Percentiles rank a stretch among this genome's conserved stretches.
Evolutionary conservation across 2,113 vertebrate genomes (phyloP).

Genomic region (Pteropus alecto): DNA sequence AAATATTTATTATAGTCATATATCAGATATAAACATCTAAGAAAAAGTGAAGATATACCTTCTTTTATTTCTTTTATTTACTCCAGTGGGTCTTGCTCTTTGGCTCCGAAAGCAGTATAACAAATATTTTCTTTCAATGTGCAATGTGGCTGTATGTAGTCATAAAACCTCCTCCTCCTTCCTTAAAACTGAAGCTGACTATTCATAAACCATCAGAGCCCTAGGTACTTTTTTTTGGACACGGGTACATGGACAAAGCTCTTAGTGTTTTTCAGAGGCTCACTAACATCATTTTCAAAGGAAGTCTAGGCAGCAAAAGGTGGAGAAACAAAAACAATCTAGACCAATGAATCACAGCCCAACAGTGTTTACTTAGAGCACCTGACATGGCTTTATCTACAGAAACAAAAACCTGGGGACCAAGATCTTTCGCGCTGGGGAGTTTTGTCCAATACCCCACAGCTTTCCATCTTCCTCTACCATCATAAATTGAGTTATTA

Average conservation of each 20-base stretch:
- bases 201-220: neutral
- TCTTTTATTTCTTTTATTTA: neutral
- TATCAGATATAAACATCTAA: neutral
- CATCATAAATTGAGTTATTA: neutral
- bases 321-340: neutral
- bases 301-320: neutral
- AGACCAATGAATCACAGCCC: neutral
- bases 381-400: neutral
- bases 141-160: neutral
- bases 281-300: neutral
- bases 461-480: neutral
- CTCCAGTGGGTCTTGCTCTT: neutral
- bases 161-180: neutral
- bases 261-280: neutral
- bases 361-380: neutral
- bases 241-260: neutral
- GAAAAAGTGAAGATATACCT: neutral
- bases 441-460: fast-evolving
- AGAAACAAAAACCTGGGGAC: neutral
- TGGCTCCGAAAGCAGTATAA: neutral
- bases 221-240: neutral
- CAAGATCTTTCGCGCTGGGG: neutral
- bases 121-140: neutral
- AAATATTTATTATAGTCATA: neutral
- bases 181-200: neutral